Conservation (phyloP, 2,888 invertebrate genomes). For the Strigamia crassipes region DNA sequence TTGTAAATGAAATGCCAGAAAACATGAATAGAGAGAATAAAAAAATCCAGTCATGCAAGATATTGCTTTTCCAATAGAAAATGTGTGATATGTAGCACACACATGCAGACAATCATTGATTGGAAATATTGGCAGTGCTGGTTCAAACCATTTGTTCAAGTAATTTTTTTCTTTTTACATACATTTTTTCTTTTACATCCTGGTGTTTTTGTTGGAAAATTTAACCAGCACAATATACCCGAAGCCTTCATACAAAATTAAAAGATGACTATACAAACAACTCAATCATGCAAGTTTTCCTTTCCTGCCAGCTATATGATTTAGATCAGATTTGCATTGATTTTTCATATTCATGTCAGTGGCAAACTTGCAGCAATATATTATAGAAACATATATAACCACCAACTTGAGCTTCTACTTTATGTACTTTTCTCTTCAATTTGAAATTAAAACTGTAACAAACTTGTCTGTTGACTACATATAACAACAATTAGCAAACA, state of each 20-base stretch:
- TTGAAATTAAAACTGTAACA: neutral
- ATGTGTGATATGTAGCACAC: conserved; percentile 39
- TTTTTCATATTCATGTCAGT: conserved; percentile 1
- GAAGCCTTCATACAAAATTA: conserved; percentile 27
- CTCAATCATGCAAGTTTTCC: conserved; percentile 19
- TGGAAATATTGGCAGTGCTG: conserved; percentile 24
- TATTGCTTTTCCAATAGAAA: conserved; percentile 31
- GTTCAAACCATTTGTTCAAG: neutral
- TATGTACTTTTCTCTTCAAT: neutral
- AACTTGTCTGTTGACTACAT: neutral
- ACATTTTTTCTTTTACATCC: neutral
- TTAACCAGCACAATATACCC: neutral
- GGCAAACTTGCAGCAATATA: conserved; percentile 12
- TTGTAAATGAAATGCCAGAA: neutral
- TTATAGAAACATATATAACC: neutral
- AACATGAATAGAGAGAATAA: neutral
- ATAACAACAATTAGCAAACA: conserved; percentile 35
- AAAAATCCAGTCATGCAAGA: conserved; percentile 30
- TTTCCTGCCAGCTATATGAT: conserved; percentile 24
- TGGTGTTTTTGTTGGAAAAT: neutral
- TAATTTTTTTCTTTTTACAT: neutral
- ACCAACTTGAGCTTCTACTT: conserved; percentile 10
- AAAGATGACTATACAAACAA: conserved; percentile 16
- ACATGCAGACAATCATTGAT: conserved; percentile 22
- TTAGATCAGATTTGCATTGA: conserved; percentile 33